These are phyloP conservation scores for Globodera rostochiensis DNA, from an alignment of 1,140 invertebrate genomes.

Conservation along the genomic window DNA sequence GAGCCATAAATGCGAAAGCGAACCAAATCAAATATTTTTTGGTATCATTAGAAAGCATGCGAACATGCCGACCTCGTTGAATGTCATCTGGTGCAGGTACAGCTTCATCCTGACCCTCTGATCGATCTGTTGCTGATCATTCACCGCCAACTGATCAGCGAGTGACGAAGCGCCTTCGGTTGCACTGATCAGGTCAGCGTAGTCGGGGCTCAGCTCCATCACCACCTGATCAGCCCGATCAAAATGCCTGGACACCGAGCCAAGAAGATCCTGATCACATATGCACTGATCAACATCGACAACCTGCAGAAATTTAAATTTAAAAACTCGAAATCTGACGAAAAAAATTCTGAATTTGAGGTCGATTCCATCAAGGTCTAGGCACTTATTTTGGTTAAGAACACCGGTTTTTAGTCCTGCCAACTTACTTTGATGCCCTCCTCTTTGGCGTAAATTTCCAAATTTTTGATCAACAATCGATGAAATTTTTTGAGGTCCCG, in stretches of 20 bases:
- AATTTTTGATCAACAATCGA: conserved; percentile 16
- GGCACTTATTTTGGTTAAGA: too few relatives aligned
- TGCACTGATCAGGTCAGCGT: conserved; percentile 16
- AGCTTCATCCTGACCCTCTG: conserved; percentile 29
- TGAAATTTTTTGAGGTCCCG: neutral
- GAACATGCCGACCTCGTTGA: conserved; percentile 3
- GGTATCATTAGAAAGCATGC: too few relatives aligned
- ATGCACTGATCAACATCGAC: too few relatives aligned
- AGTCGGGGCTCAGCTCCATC: conserved; percentile 9
- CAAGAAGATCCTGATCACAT: too few relatives aligned
- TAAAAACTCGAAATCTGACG: too few relatives aligned
- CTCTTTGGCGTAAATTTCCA: conserved; percentile 7
- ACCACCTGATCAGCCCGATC: conserved; percentile 20
- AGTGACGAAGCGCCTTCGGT: neutral
- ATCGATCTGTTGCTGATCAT: conserved; percentile 18
- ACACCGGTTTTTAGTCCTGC: too few relatives aligned
- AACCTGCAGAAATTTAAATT: too few relatives aligned
- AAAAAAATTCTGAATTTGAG: too few relatives aligned
- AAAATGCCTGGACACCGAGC: neutral
- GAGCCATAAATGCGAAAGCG: too few relatives aligned
- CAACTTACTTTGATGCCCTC: conserved; percentile 5
- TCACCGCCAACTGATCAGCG: neutral
- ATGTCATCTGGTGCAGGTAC: conserved; percentile 33
- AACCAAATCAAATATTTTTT: too few relatives aligned
- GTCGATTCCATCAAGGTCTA: too few relatives aligned